Percentiles rank a stretch among this genome's conserved stretches.
phyloP scores from a whole-genome alignment of 2,888 invertebrate species.

The Plebejus anna region DNA sequence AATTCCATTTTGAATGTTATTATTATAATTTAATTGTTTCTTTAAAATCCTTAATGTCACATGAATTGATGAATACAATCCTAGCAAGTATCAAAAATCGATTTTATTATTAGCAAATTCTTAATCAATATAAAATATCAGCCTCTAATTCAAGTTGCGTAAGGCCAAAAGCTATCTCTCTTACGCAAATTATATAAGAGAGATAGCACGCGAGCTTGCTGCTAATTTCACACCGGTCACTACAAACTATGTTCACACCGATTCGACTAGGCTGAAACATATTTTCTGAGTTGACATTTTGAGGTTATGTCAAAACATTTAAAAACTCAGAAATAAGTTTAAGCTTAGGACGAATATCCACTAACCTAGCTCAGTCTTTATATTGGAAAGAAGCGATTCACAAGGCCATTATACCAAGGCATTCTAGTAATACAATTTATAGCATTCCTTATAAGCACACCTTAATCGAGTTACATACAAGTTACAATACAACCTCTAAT shows the following conservation, averaged over 20 bases:
- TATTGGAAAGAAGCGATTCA: slow-evolving; percentile 45
- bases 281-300: background rate
- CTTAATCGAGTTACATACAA: background rate
- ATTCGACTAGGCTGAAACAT: background rate
- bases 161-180: slow-evolving; percentile 12
- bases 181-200: background rate
- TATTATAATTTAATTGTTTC: background rate
- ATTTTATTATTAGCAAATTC: slow-evolving; percentile 8
- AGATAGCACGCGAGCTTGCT: background rate
- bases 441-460: background rate
- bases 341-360: slow-evolving; percentile 29
- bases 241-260: slow-evolving; percentile 24
- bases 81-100: background rate
- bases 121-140: background rate
- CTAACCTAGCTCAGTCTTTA: slow-evolving; percentile 47
- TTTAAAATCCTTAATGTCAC: background rate
- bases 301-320: background rate
- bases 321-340: slow-evolving; percentile 10
- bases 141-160: slow-evolving; percentile 10
- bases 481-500: no score
- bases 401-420: slow-evolving; percentile 36
- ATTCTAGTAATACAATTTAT: background rate
- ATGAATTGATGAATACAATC: background rate
- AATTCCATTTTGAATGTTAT: background rate
- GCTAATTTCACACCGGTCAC: slow-evolving; percentile 22